Evolutionary conservation across 2,888 invertebrate species (phyloP).

Genomic region (Tanytarsus gracilentus): DNA sequence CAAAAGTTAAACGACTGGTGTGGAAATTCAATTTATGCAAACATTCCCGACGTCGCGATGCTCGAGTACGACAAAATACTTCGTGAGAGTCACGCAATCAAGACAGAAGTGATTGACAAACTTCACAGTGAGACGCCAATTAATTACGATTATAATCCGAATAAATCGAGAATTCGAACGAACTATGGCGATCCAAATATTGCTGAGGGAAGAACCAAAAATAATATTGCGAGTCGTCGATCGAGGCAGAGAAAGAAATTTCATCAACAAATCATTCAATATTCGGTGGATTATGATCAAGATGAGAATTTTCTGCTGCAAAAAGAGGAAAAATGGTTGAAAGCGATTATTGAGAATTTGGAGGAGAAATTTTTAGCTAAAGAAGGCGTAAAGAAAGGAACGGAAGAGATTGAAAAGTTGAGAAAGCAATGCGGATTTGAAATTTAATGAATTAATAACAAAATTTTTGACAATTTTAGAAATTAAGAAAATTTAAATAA

Average conservation of each 20-base stretch:
- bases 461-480: too few species aligned
- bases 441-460: too few species aligned
- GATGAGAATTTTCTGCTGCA: slow-evolving; percentile 14
- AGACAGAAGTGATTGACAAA: not conserved
- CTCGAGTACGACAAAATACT: slow-evolving; percentile 2
- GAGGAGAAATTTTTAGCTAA: not conserved
- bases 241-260: slow-evolving; percentile 24
- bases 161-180: slow-evolving; percentile 2
- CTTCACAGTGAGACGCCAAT: not conserved
- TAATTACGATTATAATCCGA: slow-evolving; percentile 16
- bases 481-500: too few species aligned
- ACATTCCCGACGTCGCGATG: not conserved
- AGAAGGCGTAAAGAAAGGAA: not conserved
- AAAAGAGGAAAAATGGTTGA: slow-evolving; percentile 8
- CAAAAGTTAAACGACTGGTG: not conserved
- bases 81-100: not conserved
- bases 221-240: slow-evolving; percentile 12
- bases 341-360: not conserved
- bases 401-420: not conserved
- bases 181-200: not conserved
- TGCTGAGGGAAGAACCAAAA: slow-evolving; percentile 5
- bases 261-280: not conserved
- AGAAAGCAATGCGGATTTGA: not conserved
- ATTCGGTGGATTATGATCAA: slow-evolving; percentile 14
- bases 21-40: not conserved